Evolutionary conservation across 2,797 vertebrate genomes (phyloP).

Genomic region (Pelobates cultripes): DNA sequence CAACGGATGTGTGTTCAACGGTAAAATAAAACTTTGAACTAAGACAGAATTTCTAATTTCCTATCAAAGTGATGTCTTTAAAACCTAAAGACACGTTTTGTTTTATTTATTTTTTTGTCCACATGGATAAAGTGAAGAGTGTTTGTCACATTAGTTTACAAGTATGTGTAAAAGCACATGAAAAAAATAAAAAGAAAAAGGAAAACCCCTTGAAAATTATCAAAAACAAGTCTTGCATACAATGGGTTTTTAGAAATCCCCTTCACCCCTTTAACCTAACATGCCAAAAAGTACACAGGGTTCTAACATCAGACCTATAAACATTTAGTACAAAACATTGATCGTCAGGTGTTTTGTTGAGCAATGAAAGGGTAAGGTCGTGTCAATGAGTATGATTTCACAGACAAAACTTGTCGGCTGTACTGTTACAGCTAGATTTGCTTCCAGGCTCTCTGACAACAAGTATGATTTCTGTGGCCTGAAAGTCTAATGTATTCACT

Average conservation of each 20-base stretch:
- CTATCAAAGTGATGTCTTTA: constrained; percentile 42
- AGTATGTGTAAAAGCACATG: constrained; percentile 44
- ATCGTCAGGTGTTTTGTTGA: constrained; percentile 65
- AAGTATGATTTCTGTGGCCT: constrained; percentile 81
- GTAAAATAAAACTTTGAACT: constrained; percentile 16
- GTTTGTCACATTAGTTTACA: constrained; percentile 68
- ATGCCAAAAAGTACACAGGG: constrained; percentile 63
- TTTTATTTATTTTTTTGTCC: constrained; percentile 3
- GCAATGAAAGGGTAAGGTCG: constrained; percentile 69
- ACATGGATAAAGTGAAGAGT: constrained; percentile 53
- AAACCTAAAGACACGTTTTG: constrained; percentile 11
- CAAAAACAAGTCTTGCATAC: constrained; percentile 59
- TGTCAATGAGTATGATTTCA: constrained; percentile 63
- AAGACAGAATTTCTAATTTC: constrained; percentile 32
- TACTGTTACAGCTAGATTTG: constrained; percentile 65
- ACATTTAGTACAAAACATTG: constrained; percentile 70
- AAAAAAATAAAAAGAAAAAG: constrained; percentile 40
- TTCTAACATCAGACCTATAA: constrained; percentile 72
- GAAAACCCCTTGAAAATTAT: constrained; percentile 44
- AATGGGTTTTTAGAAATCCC: constrained; percentile 59
- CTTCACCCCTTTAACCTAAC: constrained; percentile 68
- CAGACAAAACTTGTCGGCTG: constrained; percentile 67
- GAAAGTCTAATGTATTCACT: constrained; percentile 89
- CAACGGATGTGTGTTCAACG: constrained; percentile 2
- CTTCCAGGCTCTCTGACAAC: constrained; percentile 79